Evolutionary conservation across 2,797 vertebrate species (phyloP).

Genomic region (Esox lucius): DNA sequence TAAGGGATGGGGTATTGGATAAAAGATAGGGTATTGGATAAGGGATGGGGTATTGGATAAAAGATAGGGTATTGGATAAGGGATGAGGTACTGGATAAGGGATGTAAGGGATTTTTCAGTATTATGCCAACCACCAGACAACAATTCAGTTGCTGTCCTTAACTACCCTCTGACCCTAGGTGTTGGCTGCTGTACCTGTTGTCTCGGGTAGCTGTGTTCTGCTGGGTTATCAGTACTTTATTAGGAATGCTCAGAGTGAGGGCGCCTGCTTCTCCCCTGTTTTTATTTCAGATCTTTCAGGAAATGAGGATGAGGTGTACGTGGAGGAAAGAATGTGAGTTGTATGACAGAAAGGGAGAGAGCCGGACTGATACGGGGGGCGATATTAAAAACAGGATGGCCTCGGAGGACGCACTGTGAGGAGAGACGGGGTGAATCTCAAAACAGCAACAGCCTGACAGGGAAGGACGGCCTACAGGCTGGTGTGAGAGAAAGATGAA

Average conservation of each 20-base stretch:
- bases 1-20: too few relatives aligned
- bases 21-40: too few relatives aligned
- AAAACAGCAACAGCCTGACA: too few relatives aligned
- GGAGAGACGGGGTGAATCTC: neutral
- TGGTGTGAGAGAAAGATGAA: neutral
- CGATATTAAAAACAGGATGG: too few relatives aligned
- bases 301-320: slow-evolving; percentile 23
- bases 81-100: too few relatives aligned
- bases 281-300: neutral
- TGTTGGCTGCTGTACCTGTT: too few relatives aligned
- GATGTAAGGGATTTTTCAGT: too few relatives aligned
- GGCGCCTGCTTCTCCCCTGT: neutral
- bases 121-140: neutral
- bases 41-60: too few relatives aligned
- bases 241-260: neutral
- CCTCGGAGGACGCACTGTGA: too few relatives aligned
- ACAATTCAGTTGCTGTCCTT: neutral
- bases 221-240: neutral
- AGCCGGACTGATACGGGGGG: neutral
- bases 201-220: too few relatives aligned
- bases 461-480: neutral
- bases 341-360: slow-evolving; percentile 32
- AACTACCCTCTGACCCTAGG: neutral
- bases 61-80: too few relatives aligned
- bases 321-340: slow-evolving; percentile 48